These are phyloP conservation scores for Tragulus kanchil DNA, from an alignment of 2,113 vertebrate species.

Conservation along the genomic window DNA sequence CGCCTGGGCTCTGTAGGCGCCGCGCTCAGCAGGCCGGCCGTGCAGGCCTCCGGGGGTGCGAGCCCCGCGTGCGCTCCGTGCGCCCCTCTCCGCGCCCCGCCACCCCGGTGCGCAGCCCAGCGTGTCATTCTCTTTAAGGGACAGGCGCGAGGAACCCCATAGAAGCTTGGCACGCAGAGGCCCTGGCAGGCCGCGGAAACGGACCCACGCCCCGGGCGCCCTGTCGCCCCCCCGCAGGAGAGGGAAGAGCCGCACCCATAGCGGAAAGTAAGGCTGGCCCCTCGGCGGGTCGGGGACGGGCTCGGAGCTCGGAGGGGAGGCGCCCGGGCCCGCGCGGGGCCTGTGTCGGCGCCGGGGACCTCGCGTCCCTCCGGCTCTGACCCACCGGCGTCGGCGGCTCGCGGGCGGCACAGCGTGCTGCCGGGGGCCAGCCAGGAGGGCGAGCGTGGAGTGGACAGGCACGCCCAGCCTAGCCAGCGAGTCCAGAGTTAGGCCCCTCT, in stretches of 20 bases:
- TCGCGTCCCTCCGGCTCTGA: constrained; percentile 45
- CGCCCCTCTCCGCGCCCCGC: constrained; percentile 51
- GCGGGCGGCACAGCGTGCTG: constrained; percentile 36
- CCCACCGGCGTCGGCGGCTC: constrained; percentile 40
- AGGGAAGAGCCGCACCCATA: constrained; percentile 93
- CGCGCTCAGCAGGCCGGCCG: constrained; percentile 13
- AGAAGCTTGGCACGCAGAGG: constrained; percentile 94
- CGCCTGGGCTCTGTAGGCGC: not conserved
- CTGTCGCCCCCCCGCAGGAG: constrained; percentile 91
- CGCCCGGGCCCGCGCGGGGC: not conserved
- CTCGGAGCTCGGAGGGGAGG: constrained; percentile 76
- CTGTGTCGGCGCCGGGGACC: constrained; percentile 47
- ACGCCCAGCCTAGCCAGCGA: not conserved
- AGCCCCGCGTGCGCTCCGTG: not conserved
- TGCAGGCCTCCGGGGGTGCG: constrained; percentile 54
- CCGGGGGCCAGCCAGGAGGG: constrained; percentile 26
- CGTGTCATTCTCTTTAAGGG: constrained; percentile 93
- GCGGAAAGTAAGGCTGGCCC: constrained; percentile 94
- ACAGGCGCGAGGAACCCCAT: constrained; percentile 96
- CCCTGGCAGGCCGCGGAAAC: constrained; percentile 97
- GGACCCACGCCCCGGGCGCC: constrained; percentile 92
- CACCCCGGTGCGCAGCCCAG: constrained; percentile 88
- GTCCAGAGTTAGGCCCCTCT: rapidly evolving
- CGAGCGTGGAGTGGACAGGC: rapidly evolving
- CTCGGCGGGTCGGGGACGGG: constrained; percentile 86